Base-by-base conservation (phyloP, 2,797 vertebrate species). In the Sarcoramphus papa region DNA sequence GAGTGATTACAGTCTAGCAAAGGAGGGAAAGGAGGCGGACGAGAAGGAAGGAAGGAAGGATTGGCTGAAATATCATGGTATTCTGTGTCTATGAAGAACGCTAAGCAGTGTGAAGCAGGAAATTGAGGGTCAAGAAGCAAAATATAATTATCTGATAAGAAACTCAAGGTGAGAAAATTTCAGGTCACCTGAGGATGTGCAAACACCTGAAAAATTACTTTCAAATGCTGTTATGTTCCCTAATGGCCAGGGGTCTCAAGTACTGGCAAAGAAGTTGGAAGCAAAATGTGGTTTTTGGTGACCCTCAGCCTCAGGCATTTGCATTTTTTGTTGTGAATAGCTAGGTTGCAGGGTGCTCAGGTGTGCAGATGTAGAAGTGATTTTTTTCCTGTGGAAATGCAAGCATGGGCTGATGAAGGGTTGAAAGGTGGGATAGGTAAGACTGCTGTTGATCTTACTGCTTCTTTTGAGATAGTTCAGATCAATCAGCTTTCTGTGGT, bases 51-150 rank as follows among this genome's bases (percentile, higher is more conserved):
- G 81, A 87, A 83, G 67, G 65, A 88, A 73, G 56, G 56, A 89
- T 60, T 95, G 84, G n/a, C 65, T 81, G 82, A 88, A 94, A 68
- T 70, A 40, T n/a, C 47, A 19, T 94, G 48, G 35, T 47, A 45
- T 87, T 90, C 82, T 40, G 59, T 86, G 69, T 79, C 74, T 50
- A 56, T 89, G 75, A 95, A 92, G 85, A 69, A 78, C 65, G 4
- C 1, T 18, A 72, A 87, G 41, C 75, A 86, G n/a, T 74, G 16
- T 47, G 82, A 91, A 93, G 72, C 80, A 96, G 87, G 95, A 98
- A 97, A 89, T 1, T 22, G 19, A 28, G 17, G 24, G 88, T 85
- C 80, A 92, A 93, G 92, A 83, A 25, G 18, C 57, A 94, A 95
- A 93, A 77, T 67, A 59, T 0, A 86, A n/a, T 78, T 81, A 51